Conservation (phyloP, 2,888 invertebrate genomes). For the Phaonia tiefii region DNA sequence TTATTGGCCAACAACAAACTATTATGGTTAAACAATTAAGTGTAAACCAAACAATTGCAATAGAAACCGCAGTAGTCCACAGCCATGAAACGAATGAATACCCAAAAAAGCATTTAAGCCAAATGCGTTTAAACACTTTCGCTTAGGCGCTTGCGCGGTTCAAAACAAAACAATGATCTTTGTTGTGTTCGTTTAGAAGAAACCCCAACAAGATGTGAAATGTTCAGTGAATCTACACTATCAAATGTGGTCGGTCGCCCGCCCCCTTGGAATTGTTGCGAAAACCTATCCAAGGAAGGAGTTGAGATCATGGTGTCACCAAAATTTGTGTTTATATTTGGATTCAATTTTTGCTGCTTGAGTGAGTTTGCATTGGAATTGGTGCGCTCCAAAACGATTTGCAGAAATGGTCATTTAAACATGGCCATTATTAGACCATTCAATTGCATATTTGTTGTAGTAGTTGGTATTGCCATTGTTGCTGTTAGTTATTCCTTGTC, state of each 20-base stretch:
- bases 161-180: constrained; percentile 61
- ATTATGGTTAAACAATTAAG: constrained; percentile 68
- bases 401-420: constrained; percentile 75
- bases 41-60: constrained; percentile 53
- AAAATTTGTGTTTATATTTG: constrained; percentile 53
- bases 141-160: constrained; percentile 45
- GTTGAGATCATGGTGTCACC: constrained; percentile 56
- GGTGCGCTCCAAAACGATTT: constrained; percentile 79
- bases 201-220: constrained; percentile 24
- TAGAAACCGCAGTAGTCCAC: neutral
- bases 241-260: no score
- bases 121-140: constrained; percentile 65
- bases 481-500: neutral
- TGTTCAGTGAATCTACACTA: no score
- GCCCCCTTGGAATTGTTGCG: no score
- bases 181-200: constrained; percentile 11
- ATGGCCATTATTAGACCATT: constrained; percentile 70
- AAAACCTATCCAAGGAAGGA: no score
- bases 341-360: constrained; percentile 36
- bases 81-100: neutral
- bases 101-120: constrained; percentile 29
- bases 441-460: constrained; percentile 51
- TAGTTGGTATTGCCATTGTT: neutral
- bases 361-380: constrained; percentile 64
- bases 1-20: constrained; percentile 66